Evolutionary conservation across 2,888 invertebrate species (phyloP).

Genomic region (Drosophila subquinaria): DNA sequence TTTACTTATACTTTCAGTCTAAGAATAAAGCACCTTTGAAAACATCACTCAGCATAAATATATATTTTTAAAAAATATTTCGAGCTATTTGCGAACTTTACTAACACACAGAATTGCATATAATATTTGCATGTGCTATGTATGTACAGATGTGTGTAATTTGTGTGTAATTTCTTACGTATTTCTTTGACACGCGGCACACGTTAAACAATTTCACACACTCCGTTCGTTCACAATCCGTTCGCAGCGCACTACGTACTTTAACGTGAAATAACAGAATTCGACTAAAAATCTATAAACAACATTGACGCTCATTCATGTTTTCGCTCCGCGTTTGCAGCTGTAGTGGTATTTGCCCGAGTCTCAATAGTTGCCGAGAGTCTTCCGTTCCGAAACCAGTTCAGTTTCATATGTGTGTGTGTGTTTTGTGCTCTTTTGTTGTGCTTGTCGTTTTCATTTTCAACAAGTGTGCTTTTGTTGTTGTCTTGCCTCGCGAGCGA

Average conservation of each 20-base stretch:
- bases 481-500: conserved; percentile 56
- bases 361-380: conserved; percentile 44
- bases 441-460: conserved; percentile 75
- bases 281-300: conserved; percentile 84
- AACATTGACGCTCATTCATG: conserved; percentile 73
- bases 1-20: conserved; percentile 46
- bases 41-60: conserved; percentile 39
- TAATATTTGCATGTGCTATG: not conserved
- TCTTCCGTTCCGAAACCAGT: conserved; percentile 63
- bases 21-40: conserved; percentile 52
- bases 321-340: conserved; percentile 54
- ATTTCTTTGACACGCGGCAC: conserved; percentile 67
- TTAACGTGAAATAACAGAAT: conserved; percentile 84
- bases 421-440: conserved; percentile 45
- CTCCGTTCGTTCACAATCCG: conserved; percentile 75
- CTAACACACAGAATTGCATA: not conserved
- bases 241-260: conserved; percentile 82
- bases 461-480: conserved; percentile 83
- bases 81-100: conserved; percentile 8
- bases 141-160: conserved; percentile 2
- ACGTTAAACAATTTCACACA: conserved; percentile 58
- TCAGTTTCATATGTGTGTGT: conserved; percentile 46
- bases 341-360: conserved; percentile 33
- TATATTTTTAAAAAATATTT: conserved; percentile 11
- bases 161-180: conserved; percentile 53